Evolutionary conservation across 1,140 invertebrate genomes (phyloP), one percentile per base, ranked within the genome.

Genomic region (Bombus sylvicola): DNA sequence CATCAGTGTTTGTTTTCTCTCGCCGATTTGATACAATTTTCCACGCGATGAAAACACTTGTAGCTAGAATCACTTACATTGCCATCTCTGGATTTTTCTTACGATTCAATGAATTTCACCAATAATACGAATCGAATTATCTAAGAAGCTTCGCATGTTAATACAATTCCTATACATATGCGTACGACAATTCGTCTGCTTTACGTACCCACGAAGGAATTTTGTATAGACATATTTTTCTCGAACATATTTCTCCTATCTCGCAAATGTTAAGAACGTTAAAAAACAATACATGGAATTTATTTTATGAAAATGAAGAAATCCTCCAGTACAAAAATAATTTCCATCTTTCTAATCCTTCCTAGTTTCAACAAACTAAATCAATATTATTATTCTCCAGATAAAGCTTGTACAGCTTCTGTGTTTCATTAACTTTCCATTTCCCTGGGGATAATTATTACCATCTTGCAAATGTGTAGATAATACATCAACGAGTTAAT

Each of bases 1-100:
- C 47, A 80, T 73, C 47, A 43, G 18, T 41, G 18, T 37, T 41
- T 81, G 47, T 75, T 73, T n/a, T 12, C 64, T 13, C 22, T 3
- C 64, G n/a, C 31, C 68, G 68, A 53, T 37, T 39, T 73, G 28
- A 22, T 62, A 81, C 41, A 47, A 81, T 81, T 8, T 71, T 31
- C 9, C 1, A 18, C 9, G 18, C 22, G 79, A 59, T 73, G 59
- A n/a, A 25, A 22, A 41, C 41, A 81, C 53, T 47, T 57, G 43
- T 34, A 34, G 10, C 10, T 25, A 13, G 31, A 53, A 75, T 74
- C 73, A 31, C 34, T 31, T 5, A 31, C 41, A 72, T 62, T 13
- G 28, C 15, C 13, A 37, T n/a, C 53, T 69, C 25, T 28, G 2
- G 18, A 34, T 53, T 53, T 53, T 53, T 53, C 18, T 22, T 22